Base-by-base conservation (phyloP, 2,113 vertebrate species). In the Lota lota region DNA sequence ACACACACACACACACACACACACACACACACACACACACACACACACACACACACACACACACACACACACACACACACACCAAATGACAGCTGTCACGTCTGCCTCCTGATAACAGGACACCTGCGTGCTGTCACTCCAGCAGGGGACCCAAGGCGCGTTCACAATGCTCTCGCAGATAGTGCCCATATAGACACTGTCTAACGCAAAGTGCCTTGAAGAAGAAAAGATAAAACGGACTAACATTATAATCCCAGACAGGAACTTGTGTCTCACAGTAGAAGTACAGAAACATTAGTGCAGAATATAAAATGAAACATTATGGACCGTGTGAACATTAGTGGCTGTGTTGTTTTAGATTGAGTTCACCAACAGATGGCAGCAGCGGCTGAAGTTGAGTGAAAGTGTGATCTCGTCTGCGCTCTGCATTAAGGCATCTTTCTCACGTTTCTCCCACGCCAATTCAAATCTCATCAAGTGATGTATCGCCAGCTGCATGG, bases 91-190 rank as follows among this genome's bases (percentile, higher is more conserved):
- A 87, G 88, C 86, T 90, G 88, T 85, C 74, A 50, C 47, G 69
- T 64, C 51, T 2, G 2, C 59, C 72, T 69, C 78, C 11, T 66
- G 4, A 24, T 60, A 66, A 66, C 47, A 61, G 67, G 69, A 76
- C 87, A 89, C 70, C 81, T 89, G 90, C 73, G 62, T 28, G 60
- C 73, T 74, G 76, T 88, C 88, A 77, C 22, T 88, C 87, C 28
- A 28, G 3, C 28, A 28, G 28, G 28, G 28, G 28, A 28, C 28
- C 6, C 4, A 28, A 5, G 28, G 6, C 28, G 28, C 28, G n/a
- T n/a, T 68, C n/a, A 57, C 14, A n/a, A 57, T 57, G 51, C 51
- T 53, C 51, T 53, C 51, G 11, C 51, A 4, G 51, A 28, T 5
- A 28, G 28, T n/a, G n/a, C n/a, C n/a, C n/a, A n/a, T n/a, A n/a